Evolutionary conservation across 2,888 invertebrate genomes (phyloP), one percentile per base, ranked within the genome.

Genomic region (Caenorhabditis zanzibari): DNA sequence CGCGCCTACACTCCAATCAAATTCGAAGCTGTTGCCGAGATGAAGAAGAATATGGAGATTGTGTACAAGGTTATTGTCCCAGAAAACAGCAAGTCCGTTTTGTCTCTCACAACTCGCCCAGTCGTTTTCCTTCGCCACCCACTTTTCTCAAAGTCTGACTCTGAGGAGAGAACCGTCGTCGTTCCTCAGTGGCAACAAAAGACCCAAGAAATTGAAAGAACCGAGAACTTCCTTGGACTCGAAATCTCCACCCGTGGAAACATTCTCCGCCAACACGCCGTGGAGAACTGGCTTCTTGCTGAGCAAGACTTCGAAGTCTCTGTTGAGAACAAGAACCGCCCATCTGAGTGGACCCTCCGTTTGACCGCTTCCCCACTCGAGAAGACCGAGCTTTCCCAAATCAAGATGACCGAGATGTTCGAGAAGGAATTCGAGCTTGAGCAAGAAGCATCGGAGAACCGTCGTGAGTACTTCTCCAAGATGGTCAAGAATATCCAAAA

Each of bases 1-100:
- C 84, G 87, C 38, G 72, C 82, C 26, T 80, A 73, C 69, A 74
- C 83, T 14, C 92, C 92, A 52, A 44, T 92, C 64, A 88, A 90
- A 63, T 63, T 82, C 14, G 66, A 86, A 16, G 41, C 74, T 49
- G 74, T 85, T 41, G 41, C 77, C 56, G 69, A 66, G 71, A 24
- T 73, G 49, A 77, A 74, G 61, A 82, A 59, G 28, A 86, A 74
- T 28, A 16, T 79, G 54, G 81, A 82, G 56, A 26, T 86, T 54
- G 64, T 69, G 38, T 64, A 68, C 64, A 74, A 63, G 47, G 66
- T 84, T 19, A 52, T 58, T 49, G 61, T 87, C 49, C 87, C 86
- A 73, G 71, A 86, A 68, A 69, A 75, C 64, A 68, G 86, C 82
- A 84, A 84, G 80, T 81, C 83, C 10, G 52, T 84, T 35, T 14